Percentiles rank a stretch among this genome's conserved stretches.
Evolutionary conservation across 2,888 invertebrate genomes (phyloP).

Genomic region (Drosophila setosimentum): DNA sequence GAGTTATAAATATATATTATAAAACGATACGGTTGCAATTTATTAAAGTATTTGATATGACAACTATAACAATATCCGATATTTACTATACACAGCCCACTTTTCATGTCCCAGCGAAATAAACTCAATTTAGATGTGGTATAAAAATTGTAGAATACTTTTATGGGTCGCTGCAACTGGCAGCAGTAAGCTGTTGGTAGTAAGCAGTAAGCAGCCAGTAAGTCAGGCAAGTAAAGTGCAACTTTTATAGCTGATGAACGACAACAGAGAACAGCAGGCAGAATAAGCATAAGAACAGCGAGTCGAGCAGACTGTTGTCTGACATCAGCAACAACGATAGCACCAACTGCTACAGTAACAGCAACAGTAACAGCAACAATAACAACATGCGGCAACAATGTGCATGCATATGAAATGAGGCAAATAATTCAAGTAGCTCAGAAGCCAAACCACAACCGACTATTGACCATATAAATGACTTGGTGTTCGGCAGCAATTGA

Average conservation of each 20-base stretch:
- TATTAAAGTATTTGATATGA: not conserved
- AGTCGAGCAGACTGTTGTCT: not conserved
- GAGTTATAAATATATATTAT: not conserved
- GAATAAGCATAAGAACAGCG: conserved; percentile 5
- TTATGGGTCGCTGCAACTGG: conserved; percentile 16
- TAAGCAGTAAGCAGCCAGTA: conserved; percentile 10
- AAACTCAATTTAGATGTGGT: conserved; percentile 5
- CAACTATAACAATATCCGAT: not conserved
- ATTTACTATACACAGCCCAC: not conserved
- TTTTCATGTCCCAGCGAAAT: conserved; percentile 6
- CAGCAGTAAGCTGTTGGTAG: conserved; percentile 3
- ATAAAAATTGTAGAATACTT: conserved; percentile 34
- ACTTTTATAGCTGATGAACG: conserved; percentile 47
- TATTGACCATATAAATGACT: conserved; percentile 22
- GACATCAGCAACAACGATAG: not conserved
- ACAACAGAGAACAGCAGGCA: conserved; percentile 20
- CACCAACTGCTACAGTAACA: conserved; percentile 13
- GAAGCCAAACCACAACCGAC: not conserved
- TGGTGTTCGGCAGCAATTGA: conserved; percentile 42
- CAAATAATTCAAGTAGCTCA: not conserved
- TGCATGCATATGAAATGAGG: conserved; percentile 13
- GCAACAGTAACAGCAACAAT: conserved; percentile 1
- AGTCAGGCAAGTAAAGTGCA: conserved; percentile 45
- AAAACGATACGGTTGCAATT: not conserved
- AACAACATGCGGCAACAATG: conserved; percentile 27